Evolutionary conservation across 2,797 vertebrate species (phyloP), one percentile per base, ranked within the genome.

Genomic region (Sebastes iracundus): DNA sequence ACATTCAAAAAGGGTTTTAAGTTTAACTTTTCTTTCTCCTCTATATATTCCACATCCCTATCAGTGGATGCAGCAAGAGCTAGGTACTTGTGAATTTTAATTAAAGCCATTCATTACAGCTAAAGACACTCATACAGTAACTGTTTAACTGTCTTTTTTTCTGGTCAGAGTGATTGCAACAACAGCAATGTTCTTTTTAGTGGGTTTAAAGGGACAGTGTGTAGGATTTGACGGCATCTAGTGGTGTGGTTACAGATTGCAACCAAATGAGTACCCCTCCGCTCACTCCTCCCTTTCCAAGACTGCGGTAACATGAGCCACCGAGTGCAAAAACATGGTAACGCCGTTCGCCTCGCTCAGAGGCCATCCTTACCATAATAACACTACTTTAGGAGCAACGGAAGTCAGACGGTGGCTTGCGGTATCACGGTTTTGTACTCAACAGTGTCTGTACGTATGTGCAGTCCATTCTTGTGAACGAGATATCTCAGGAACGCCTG

Each of bases 271-370:
- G 46, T 49, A 49, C 3, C 18, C 18, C 7, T 49, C 46, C 16
- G 18, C 46, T 4, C 46, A 4, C 46, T 49, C 18, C 46, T 49
- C 46, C 18, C 46, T 49, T 49, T 49, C 18, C 18, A 20, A 49
- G 18, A 49, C 42, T 20, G 42, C 42, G 1, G 42, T 46, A 46
- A 46, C 18, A 0, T 20, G 46, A 49, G 46, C 46, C 18, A 2
- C 2, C 7, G 18, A 49, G 46, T 20, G 46, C 46, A 49, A 49
- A 49, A 49, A 0, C 7, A 0, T 8, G 7, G 18, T 20, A 49
- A 49, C 18, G 16, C 46, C 18, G 3, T 20, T 20, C 3, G 3
- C 46, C 42, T 46, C 42, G 42, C 42, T 46, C 16, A 46, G 42
- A 46, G 1, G 14, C 42, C 42, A 18, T 46, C 14, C 42, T 18